phyloP scores from a whole-genome alignment of 2,113 vertebrate species.

The Myocastor coypus region DNA sequence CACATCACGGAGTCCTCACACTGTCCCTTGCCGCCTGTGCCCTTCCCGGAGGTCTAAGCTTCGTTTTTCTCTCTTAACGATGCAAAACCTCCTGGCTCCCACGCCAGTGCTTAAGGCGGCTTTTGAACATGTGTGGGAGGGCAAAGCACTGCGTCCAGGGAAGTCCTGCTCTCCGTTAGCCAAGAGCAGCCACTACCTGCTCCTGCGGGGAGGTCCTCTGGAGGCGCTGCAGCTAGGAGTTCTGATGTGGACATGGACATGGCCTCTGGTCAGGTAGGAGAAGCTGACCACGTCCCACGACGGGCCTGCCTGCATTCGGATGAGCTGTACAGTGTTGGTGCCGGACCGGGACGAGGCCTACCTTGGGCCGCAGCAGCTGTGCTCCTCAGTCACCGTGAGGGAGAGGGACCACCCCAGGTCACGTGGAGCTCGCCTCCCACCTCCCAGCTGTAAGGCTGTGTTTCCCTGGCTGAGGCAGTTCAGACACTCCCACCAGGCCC shows the following conservation, averaged over 20 bases:
- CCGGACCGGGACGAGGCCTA: rapidly evolving
- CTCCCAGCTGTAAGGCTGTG: background rate
- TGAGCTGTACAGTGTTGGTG: rapidly evolving
- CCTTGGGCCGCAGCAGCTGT: rapidly evolving
- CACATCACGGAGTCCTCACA: rapidly evolving
- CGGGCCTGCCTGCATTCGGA: background rate
- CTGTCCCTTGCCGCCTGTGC: background rate
- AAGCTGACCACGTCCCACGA: rapidly evolving
- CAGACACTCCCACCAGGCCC: background rate
- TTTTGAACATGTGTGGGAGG: rapidly evolving
- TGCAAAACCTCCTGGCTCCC: rapidly evolving
- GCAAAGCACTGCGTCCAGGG: too few relatives aligned
- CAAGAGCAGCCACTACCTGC: rapidly evolving
- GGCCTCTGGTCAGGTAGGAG: background rate
- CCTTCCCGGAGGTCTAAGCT: background rate
- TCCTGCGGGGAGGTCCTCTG: background rate
- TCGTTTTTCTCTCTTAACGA: background rate
- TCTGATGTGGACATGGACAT: rapidly evolving
- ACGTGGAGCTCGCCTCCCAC: rapidly evolving
- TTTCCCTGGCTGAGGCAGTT: too few relatives aligned
- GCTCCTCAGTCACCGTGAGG: rapidly evolving
- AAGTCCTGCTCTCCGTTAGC: rapidly evolving
- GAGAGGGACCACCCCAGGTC: rapidly evolving
- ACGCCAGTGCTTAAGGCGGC: rapidly evolving
- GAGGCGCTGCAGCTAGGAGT: rapidly evolving